phyloP scores from a whole-genome alignment of 1,140 invertebrate genomes.

The Onthophagus taurus region DNA sequence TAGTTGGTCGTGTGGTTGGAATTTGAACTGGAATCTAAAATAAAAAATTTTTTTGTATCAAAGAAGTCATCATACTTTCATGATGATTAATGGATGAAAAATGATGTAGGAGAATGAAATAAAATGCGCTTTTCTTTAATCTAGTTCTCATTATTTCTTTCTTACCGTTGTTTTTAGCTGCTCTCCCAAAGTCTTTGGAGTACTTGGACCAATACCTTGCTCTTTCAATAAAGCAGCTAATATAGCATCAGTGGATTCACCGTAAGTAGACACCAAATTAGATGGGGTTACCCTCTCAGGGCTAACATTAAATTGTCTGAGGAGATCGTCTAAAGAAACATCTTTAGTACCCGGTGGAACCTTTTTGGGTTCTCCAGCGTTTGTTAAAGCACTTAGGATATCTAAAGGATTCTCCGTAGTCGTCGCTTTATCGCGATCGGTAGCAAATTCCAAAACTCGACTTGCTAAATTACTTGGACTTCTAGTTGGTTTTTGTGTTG shows the following conservation, averaged over 20 bases:
- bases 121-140: no score
- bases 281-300: slow-evolving; percentile 1
- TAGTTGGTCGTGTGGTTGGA: slow-evolving; percentile 16
- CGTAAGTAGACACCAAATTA: slow-evolving; percentile 32
- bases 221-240: slow-evolving; percentile 56
- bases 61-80: no score
- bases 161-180: slow-evolving; percentile 49
- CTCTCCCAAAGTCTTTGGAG: slow-evolving; percentile 45
- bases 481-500: slow-evolving; percentile 11
- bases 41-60: no score
- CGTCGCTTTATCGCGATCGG: neutral
- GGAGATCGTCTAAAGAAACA: slow-evolving; percentile 4
- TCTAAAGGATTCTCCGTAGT: neutral
- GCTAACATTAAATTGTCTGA: slow-evolving; percentile 7
- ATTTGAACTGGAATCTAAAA: slow-evolving; percentile 1
- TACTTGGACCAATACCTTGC: slow-evolving; percentile 55
- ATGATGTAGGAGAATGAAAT: no score
- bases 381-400: no score
- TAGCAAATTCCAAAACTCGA: slow-evolving; percentile 18
- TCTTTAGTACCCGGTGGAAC: no score
- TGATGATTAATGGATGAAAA: no score
- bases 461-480: slow-evolving; percentile 23
- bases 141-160: no score
- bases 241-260: slow-evolving; percentile 52
- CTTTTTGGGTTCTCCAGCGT: no score